A percentile compares a stretch with the other conserved stretches of the same genome.
phyloP scores from a whole-genome alignment of 2,797 vertebrate genomes.

The Poeciliopsis gracilis region DNA sequence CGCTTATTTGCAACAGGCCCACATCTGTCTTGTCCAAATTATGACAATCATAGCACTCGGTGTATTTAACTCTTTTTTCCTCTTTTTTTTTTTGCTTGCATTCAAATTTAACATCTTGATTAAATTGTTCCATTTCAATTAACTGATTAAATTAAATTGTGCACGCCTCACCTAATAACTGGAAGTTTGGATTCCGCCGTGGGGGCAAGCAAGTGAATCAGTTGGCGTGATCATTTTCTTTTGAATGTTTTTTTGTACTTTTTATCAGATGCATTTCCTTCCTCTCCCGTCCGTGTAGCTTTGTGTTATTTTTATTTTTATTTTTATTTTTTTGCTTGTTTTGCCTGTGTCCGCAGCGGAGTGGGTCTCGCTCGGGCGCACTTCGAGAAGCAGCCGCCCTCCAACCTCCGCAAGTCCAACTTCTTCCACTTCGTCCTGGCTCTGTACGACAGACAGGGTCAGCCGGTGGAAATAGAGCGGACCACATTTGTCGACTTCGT shows the following conservation, averaged over 20 bases:
- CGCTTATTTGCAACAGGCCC: slow-evolving; percentile 7
- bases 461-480: slow-evolving; percentile 98
- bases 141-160: slow-evolving; percentile 1
- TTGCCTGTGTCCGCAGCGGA: slow-evolving; percentile 89
- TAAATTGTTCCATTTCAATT: neutral
- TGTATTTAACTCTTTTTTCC: neutral
- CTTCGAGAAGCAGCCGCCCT: slow-evolving; percentile 99
- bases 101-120: neutral
- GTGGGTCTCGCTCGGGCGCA: slow-evolving; percentile 97
- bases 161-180: neutral
- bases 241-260: neutral
- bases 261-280: neutral
- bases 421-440: slow-evolving; percentile 99
- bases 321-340: slow-evolving; percentile 9
- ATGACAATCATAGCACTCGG: neutral
- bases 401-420: slow-evolving; percentile 99
- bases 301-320: slow-evolving; percentile 1
- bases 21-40: neutral
- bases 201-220: neutral
- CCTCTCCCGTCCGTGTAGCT: slow-evolving; percentile 26
- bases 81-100: neutral
- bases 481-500: slow-evolving; percentile 97
- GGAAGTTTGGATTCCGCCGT: neutral
- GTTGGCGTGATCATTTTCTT: neutral
- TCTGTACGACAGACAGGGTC: slow-evolving; percentile 96